These are phyloP conservation scores for Apamea epomidion DNA, from an alignment of 2,888 invertebrate species.

Conservation along the genomic window DNA sequence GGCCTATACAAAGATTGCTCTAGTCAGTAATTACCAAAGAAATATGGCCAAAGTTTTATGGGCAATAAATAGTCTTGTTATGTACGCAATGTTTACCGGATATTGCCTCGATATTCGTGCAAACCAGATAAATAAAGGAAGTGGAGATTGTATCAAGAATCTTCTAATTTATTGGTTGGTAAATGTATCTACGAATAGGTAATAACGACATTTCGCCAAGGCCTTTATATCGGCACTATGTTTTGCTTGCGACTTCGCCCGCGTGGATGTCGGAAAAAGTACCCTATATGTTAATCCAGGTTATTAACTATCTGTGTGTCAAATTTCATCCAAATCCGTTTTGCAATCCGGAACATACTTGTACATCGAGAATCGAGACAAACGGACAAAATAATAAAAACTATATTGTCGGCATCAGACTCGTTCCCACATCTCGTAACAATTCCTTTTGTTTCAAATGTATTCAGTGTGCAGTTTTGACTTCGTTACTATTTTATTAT, in stretches of 20 bases:
- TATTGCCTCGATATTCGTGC: slow-evolving; percentile 31
- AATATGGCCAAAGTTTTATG: slow-evolving; percentile 56
- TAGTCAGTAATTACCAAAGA: slow-evolving; percentile 40
- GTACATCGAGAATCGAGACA: too few species aligned
- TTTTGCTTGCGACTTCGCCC: too few species aligned
- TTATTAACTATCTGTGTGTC: neutral
- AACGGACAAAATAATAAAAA: neutral
- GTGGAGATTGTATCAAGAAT: slow-evolving; percentile 36
- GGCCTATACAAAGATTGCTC: slow-evolving; percentile 19
- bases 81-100: slow-evolving; percentile 48
- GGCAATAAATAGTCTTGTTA: slow-evolving; percentile 54
- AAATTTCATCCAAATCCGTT: neutral
- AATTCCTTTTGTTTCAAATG: too few species aligned
- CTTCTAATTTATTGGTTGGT: slow-evolving; percentile 32
- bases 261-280: neutral
- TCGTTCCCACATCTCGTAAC: too few species aligned
- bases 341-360: neutral
- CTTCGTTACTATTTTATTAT: too few species aligned
- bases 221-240: neutral
- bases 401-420: neutral
- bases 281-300: neutral
- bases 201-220: slow-evolving; percentile 3
- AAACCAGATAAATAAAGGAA: slow-evolving; percentile 47
- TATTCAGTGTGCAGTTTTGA: too few species aligned
- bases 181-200: neutral